These are phyloP conservation scores for Apis laboriosa DNA, from an alignment of 1,140 invertebrate species.

Conservation along the genomic window DNA sequence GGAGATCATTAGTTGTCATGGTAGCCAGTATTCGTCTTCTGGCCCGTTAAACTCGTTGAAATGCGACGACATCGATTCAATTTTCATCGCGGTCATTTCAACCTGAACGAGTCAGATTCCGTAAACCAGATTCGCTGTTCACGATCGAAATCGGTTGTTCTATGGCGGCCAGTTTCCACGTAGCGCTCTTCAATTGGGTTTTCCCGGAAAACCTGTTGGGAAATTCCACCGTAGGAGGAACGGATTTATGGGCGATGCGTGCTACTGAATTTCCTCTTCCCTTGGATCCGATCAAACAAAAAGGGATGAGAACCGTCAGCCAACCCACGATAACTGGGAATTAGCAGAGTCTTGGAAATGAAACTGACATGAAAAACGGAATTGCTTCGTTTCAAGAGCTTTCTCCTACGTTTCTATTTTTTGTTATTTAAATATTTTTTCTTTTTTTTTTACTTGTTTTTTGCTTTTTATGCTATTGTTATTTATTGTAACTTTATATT, in stretches of 20 bases:
- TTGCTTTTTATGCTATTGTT: background rate
- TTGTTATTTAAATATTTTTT: no score
- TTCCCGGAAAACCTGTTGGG: slow-evolving; percentile 18
- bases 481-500: no score
- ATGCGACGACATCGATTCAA: slow-evolving; percentile 32
- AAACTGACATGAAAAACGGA: background rate
- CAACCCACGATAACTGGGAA: background rate
- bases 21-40: background rate
- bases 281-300: slow-evolving; percentile 3
- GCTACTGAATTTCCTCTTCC: slow-evolving; percentile 2
- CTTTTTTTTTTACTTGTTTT: no score
- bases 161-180: slow-evolving; percentile 7
- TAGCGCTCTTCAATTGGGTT: slow-evolving; percentile 22
- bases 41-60: slow-evolving; percentile 21
- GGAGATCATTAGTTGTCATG: background rate
- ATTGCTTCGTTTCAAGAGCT: background rate
- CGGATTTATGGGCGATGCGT: slow-evolving; percentile 26
- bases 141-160: slow-evolving; percentile 13
- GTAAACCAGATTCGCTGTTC: slow-evolving; percentile 32
- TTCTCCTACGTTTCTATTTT: no score
- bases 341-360: background rate
- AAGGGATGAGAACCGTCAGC: no score
- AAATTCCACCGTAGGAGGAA: slow-evolving; percentile 2
- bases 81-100: slow-evolving; percentile 26
- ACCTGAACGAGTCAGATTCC: slow-evolving; percentile 1